A percentile compares a stretch with the other conserved stretches of the same genome.
Conservation (phyloP, 2,797 vertebrate genomes). For the Peromyscus attwateri region DNA sequence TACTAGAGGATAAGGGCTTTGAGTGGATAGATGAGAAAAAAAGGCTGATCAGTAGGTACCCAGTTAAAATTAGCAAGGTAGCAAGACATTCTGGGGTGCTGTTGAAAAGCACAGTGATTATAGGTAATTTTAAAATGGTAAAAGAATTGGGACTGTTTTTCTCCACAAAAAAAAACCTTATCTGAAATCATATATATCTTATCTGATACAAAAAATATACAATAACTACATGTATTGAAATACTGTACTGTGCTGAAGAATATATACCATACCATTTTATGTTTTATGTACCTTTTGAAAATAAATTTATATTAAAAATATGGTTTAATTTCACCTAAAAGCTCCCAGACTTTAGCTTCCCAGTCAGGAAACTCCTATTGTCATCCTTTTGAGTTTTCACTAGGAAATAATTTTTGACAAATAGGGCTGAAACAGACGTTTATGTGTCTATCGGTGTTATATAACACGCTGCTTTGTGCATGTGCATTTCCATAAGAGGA, state of each 20-base stretch:
- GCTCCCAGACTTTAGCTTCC: background rate
- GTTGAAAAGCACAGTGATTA: background rate
- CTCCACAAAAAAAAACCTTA: background rate
- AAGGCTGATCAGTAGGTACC: accelerated
- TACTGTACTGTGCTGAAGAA: background rate
- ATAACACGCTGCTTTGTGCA: background rate
- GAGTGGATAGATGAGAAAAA: too few relatives aligned
- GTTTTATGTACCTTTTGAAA: background rate
- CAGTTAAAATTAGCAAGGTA: background rate
- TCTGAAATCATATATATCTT: background rate
- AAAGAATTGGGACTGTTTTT: background rate
- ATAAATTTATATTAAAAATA: background rate
- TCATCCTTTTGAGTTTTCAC: background rate
- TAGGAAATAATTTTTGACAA: background rate
- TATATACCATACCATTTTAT: background rate
- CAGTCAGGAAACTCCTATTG: background rate
- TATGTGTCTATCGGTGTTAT: background rate
- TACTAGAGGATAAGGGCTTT: accelerated
- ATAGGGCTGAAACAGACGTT: background rate
- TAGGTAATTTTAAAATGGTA: background rate
- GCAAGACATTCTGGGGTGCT: background rate
- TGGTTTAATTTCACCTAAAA: background rate
- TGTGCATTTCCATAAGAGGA: background rate
- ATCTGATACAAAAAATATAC: background rate
- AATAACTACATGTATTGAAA: background rate